These are phyloP conservation scores for Ophion ellenae DNA, from an alignment of 2,888 invertebrate genomes.

Conservation along the genomic window DNA sequence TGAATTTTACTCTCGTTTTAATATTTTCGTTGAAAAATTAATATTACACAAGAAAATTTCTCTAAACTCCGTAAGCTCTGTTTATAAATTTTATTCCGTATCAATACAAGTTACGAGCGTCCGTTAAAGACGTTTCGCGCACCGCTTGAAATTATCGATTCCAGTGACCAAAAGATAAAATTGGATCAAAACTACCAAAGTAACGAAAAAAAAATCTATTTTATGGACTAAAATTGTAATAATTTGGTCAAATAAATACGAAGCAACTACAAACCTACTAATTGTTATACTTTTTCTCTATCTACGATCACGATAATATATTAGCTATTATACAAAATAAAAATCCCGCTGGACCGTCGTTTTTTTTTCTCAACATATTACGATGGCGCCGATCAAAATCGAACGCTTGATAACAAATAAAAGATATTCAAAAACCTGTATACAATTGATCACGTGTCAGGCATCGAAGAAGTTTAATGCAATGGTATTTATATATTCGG, in stretches of 20 bases:
- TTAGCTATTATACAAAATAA: background rate
- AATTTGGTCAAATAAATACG: conserved; percentile 59
- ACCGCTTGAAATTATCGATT: conserved; percentile 44
- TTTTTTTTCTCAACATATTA: background rate
- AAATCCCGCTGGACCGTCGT: background rate
- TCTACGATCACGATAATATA: background rate
- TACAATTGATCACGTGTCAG: background rate
- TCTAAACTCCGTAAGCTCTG: conserved; percentile 17
- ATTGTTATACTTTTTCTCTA: conserved; percentile 5
- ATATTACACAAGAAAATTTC: background rate
- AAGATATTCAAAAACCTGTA: background rate
- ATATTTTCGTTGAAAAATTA: background rate
- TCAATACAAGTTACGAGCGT: conserved; percentile 35
- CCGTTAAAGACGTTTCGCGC: conserved; percentile 21
- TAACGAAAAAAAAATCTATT: conserved; percentile 43
- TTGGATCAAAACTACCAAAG: conserved; percentile 28
- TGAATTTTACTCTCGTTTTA: conserved; percentile 3
- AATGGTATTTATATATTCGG: conserved; percentile 8
- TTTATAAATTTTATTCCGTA: conserved; percentile 44
- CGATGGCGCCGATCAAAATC: conserved; percentile 4
- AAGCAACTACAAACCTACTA: conserved; percentile 42
- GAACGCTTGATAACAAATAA: background rate
- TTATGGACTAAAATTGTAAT: conserved; percentile 55
- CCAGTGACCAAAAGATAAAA: conserved; percentile 36
- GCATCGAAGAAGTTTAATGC: background rate